Evolutionary conservation across 2,888 invertebrate genomes (phyloP), one percentile per base, ranked within the genome.

Genomic region (Lasioglossum vierecki): DNA sequence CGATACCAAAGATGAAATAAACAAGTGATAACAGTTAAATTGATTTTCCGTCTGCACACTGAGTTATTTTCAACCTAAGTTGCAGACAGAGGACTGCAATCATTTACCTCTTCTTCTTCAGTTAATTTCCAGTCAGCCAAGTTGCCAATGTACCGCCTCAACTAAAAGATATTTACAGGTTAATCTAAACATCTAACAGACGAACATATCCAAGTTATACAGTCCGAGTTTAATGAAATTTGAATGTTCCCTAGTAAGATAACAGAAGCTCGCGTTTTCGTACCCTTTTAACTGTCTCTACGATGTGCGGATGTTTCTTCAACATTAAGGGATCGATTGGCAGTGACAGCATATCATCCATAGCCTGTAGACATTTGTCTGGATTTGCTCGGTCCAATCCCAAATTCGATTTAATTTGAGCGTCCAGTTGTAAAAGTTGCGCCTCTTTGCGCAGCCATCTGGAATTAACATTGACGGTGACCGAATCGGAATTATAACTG

Each of bases 61-160:
- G 30, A 18, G 1, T 63, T 2, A 35, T 63, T 8, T 30, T 3
- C 30, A 18, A 35, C 18, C 18, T 8, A 57, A 3, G 22, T 53
- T 53, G 53, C 53, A 9, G n/a, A n/a, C 53, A n/a, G 22, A 9
- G 9, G 57, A n/a, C n/a, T 11, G 1, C 57, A n/a, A 11, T 57
- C n/a, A n/a, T 57, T 13, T 88, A 96, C 95, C 76, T 96, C 96
- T 86, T 97, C 97, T 53, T 96, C 96, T 1, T 95, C 95, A 4
- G 94, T 95, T 84, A 97, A 95, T 89, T 97, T 97, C 98, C 98
- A 98, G 26, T 97, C 96, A 8, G 96, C 96, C 3, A 97, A 95
- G 94, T 98, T 98, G 11, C 98, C 98, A 60, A 98, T 97, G 94
- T 98, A 98, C 71, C 97, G 96, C 26, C 97, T 96, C 94, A 98